A percentile compares a stretch with the other conserved stretches of the same genome.
phyloP scores from a whole-genome alignment of 2,113 vertebrate species.

The Heterochromis multidens region DNA sequence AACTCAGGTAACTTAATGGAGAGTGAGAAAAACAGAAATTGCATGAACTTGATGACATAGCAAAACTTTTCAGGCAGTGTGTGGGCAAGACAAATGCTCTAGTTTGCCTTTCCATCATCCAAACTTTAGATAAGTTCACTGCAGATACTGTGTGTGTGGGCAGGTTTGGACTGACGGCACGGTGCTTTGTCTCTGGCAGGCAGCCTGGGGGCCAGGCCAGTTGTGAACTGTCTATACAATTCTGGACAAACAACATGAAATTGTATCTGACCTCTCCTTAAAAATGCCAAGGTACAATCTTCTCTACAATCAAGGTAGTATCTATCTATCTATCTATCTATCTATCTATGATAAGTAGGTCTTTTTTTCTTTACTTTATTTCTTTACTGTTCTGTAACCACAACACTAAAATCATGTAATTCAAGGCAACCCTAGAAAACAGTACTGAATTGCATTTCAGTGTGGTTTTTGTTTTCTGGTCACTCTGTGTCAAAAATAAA shows the following conservation, averaged over 20 bases:
- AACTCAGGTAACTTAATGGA: background rate
- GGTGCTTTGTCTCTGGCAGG: slow-evolving; percentile 47
- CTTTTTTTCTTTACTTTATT: too few species aligned
- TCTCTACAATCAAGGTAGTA: background rate
- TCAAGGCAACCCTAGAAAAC: background rate
- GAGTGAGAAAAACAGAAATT: background rate
- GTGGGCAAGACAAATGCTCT: slow-evolving; percentile 33
- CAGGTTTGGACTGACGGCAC: slow-evolving; percentile 41
- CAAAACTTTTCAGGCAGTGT: slow-evolving; percentile 29
- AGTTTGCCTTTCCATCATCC: slow-evolving; percentile 24
- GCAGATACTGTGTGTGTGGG: slow-evolving; percentile 47
- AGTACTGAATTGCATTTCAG: background rate
- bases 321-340: background rate
- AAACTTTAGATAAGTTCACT: slow-evolving; percentile 40
- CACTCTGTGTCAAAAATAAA: background rate
- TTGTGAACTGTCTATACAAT: slow-evolving; percentile 26
- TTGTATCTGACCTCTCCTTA: slow-evolving; percentile 18
- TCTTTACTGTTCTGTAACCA: background rate
- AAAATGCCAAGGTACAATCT: background rate
- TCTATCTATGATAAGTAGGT: too few species aligned
- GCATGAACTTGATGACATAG: background rate
- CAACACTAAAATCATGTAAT: background rate
- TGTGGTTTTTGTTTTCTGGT: background rate
- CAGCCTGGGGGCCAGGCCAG: slow-evolving; percentile 37
- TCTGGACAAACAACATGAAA: slow-evolving; percentile 17